These are phyloP conservation scores for Leucozona laternaria DNA, from an alignment of 2,888 invertebrate species.

Conservation along the genomic window DNA sequence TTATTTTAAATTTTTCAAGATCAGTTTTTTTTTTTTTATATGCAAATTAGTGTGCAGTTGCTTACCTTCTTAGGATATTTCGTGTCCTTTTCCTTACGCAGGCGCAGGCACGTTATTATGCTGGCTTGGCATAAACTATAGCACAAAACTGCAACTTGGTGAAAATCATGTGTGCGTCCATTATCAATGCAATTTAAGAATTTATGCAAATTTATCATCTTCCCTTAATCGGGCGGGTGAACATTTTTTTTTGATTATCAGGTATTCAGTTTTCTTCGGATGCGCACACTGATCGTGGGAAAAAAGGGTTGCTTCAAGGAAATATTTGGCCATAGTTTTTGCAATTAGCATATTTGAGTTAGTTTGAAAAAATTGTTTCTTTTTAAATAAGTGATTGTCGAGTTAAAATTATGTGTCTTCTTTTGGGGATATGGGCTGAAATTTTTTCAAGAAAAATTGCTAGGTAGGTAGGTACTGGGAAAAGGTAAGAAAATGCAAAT, in stretches of 20 bases:
- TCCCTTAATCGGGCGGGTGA: not conserved
- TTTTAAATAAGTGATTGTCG: not conserved
- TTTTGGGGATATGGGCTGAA: not conserved
- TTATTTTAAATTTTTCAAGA: not conserved
- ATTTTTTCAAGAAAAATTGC: not conserved
- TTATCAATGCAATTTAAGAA: conserved; percentile 1
- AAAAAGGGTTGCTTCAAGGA: not conserved
- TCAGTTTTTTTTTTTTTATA: not conserved
- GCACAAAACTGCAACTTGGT: not conserved
- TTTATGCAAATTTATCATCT: not conserved
- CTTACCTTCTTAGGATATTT: not conserved
- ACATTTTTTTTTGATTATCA: not conserved
- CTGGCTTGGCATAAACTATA: not conserved
- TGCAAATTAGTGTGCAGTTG: not conserved
- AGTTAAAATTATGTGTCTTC: not conserved
- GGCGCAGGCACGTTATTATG: not conserved
- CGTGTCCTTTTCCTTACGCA: not conserved
- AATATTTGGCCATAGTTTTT: not conserved
- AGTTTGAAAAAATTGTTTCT: not conserved
- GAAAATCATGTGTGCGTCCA: not conserved
- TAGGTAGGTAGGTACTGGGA: too few species aligned
- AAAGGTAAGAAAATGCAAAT: not conserved
- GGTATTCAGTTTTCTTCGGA: not conserved
- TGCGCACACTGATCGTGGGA: not conserved
- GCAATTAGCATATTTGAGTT: not conserved